Evolutionary conservation across 2,797 vertebrate species (phyloP), one percentile per base, ranked within the genome.

Genomic region (Bryconaethiops microstoma): DNA sequence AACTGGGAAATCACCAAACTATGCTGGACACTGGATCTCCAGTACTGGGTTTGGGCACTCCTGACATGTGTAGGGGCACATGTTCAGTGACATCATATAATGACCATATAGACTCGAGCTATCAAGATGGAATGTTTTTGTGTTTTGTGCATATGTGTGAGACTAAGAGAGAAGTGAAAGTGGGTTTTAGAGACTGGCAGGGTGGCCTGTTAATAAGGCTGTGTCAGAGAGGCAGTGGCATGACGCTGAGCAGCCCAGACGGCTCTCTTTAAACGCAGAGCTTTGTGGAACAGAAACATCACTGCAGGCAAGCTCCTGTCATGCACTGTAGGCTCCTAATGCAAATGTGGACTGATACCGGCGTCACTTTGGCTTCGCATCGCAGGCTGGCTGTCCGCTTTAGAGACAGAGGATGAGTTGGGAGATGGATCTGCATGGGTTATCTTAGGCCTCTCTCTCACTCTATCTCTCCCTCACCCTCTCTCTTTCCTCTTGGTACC

Each of bases 281-380:
- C 69, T 85, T 85, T 82, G 80, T 72, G 63, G 71, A 86, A 70
- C 78, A 80, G 82, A 78, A 86, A 82, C 76, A 85, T 65, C 82
- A 79, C 87, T 85, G 71, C 80, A 78, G 83, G 87, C 84, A 80
- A 83, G 80, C 83, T 76, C 82, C 79, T 84, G 85, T 85, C 82
- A 84, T 62, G 72, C 78, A 77, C 77, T 82, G 77, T 82, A 68
- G 75, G 76, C 77, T 82, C 71, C 77, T 79, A 85, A 85, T 85
- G 86, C 85, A 88, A 86, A 88, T 86, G 80, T 71, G 39, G 80
- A 74, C 77, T 86, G 83, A 84, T 83, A 67, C 77, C 76, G 59
- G 83, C 80, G 82, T 84, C 81, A 50, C 86, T 84, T 84, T 86
- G 73, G 78, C 65, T 84, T 75, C 57, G 55, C 62, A 74, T 82